phyloP scores from a whole-genome alignment of 2,113 vertebrate species.

The Ictidomys tridecemlineatus region DNA sequence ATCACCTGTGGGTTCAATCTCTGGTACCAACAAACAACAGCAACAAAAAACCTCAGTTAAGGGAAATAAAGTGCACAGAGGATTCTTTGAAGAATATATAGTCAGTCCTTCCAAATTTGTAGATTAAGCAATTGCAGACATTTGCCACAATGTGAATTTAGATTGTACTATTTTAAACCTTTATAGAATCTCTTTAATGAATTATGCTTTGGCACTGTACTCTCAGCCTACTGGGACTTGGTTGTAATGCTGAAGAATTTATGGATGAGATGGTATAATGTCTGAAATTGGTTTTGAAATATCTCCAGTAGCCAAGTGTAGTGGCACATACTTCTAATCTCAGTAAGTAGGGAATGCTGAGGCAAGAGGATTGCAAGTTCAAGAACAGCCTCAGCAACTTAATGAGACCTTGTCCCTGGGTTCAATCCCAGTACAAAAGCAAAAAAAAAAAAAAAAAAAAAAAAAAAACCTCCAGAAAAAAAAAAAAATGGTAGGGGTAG shows the following conservation, averaged over 20 bases:
- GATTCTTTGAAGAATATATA: neutral
- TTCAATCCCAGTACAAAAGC: too few relatives aligned
- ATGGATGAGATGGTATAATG: neutral
- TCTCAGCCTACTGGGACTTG: neutral
- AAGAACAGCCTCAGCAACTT: too few relatives aligned
- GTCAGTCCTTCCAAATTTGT: neutral
- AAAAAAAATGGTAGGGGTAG: too few relatives aligned
- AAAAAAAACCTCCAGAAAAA: neutral
- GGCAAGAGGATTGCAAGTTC: too few relatives aligned
- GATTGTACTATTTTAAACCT: neutral
- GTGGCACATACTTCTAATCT: too few relatives aligned
- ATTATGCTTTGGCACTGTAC: neutral
- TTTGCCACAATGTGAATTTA: neutral
- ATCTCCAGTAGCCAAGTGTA: neutral
- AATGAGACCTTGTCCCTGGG: too few relatives aligned
- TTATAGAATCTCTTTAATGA: neutral
- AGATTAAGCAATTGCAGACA: neutral
- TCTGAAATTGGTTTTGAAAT: slow-evolving; percentile 31
- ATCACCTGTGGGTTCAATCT: too few relatives aligned
- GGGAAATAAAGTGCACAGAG: neutral
- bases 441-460: neutral
- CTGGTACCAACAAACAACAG: too few relatives aligned
- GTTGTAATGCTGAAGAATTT: neutral
- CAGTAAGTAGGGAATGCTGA: too few relatives aligned
- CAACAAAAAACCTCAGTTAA: neutral